phyloP scores from a whole-genome alignment of 2,113 vertebrate genomes.

The Psilopogon haemacephalus region DNA sequence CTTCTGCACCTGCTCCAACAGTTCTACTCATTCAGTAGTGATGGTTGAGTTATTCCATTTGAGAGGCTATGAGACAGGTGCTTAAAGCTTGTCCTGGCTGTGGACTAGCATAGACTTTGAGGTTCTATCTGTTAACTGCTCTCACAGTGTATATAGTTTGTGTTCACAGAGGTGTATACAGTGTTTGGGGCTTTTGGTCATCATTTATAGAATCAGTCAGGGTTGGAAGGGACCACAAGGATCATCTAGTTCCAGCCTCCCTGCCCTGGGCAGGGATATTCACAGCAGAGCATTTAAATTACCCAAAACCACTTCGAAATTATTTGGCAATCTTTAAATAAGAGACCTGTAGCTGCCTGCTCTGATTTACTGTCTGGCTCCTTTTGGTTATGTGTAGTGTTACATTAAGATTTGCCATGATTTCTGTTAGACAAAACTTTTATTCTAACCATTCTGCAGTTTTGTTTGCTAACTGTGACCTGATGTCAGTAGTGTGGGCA shows the following conservation, averaged over 20 bases:
- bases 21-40: background rate
- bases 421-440: background rate
- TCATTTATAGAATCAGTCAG: no score
- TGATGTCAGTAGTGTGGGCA: background rate
- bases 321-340: background rate
- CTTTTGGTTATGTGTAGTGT: background rate
- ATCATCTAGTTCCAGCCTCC: no score
- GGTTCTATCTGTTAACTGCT: background rate
- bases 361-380: background rate
- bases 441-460: background rate
- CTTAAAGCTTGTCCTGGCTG: background rate
- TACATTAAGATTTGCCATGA: background rate
- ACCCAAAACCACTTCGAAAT: background rate
- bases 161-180: background rate
- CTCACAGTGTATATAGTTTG: background rate
- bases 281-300: background rate
- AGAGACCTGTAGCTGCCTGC: background rate
- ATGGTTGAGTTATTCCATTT: background rate
- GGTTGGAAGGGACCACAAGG: no score
- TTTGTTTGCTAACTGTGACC: background rate
- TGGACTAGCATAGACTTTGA: background rate
- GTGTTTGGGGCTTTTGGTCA: background rate
- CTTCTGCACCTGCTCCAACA: no score
- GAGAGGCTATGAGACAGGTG: background rate
- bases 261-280: no score